Conservation (phyloP, 2,797 vertebrate species). For the Tapirus indicus region DNA sequence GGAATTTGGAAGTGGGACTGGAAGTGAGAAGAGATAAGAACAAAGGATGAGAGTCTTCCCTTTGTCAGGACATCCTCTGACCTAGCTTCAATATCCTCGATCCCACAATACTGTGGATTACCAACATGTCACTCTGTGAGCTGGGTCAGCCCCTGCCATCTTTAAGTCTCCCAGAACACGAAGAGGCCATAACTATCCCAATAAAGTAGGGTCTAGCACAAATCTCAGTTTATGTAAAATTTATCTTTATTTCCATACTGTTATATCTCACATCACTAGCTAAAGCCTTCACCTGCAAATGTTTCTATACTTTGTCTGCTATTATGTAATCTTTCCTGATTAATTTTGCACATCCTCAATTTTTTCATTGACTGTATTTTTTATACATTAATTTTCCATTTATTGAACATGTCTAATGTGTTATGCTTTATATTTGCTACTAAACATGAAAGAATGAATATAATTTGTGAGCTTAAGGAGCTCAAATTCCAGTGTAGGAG, state of each 20-base stretch:
- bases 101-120: background rate
- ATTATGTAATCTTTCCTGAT: background rate
- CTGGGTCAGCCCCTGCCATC: background rate
- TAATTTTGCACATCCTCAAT: background rate
- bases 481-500: background rate
- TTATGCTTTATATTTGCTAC: background rate
- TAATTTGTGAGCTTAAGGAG: background rate
- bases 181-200: background rate
- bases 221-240: background rate
- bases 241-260: background rate
- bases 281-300: background rate
- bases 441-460: background rate
- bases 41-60: background rate
- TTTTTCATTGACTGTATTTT: slow-evolving; percentile 13
- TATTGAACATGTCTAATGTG: background rate
- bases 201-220: background rate
- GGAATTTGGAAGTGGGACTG: background rate
- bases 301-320: background rate
- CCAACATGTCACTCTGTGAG: background rate
- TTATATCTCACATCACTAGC: background rate
- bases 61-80: background rate
- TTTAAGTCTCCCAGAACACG: background rate
- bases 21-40: background rate
- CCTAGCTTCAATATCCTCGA: background rate
- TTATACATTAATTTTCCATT: background rate